Evolutionary conservation across 2,888 invertebrate species (phyloP).

Genomic region (Lampropteryx suffumata): DNA sequence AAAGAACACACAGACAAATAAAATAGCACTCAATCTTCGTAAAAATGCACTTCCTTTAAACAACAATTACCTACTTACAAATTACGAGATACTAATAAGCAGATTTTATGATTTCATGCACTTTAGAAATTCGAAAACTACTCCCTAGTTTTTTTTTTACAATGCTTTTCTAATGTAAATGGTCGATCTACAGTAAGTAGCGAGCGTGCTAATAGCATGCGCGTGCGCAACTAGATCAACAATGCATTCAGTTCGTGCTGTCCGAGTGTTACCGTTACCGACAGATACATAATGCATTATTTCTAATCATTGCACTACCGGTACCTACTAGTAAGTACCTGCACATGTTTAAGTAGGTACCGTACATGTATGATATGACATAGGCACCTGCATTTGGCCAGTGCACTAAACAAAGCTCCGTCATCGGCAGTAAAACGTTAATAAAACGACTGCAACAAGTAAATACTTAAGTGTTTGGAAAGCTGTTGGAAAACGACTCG

Average conservation of each 20-base stretch:
- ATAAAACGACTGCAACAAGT: slow-evolving; percentile 17
- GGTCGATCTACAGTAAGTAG: neutral
- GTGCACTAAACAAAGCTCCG: neutral
- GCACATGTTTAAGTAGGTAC: no score
- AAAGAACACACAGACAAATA: neutral
- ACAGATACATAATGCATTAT: slow-evolving; percentile 14
- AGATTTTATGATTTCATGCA: no score
- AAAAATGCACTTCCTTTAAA: neutral
- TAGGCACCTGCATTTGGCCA: no score
- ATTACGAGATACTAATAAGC: no score
- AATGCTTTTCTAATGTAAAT: no score
- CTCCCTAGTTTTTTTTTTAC: no score
- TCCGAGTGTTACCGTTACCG: slow-evolving; percentile 11
- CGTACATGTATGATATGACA: no score
- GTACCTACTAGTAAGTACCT: no score
- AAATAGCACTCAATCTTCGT: slow-evolving; percentile 1
- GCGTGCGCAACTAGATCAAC: slow-evolving; percentile 22
- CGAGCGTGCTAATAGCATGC: slow-evolving; percentile 11
- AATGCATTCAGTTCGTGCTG: slow-evolving; percentile 13
- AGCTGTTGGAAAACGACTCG: slow-evolving; percentile 13
- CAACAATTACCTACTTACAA: no score
- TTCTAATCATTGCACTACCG: slow-evolving; percentile 3
- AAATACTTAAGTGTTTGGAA: slow-evolving; percentile 19
- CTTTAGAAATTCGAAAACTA: no score
- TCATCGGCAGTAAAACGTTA: neutral